phyloP scores from a whole-genome alignment of 2,888 invertebrate species.

The Prosopocoilus inquinatus region DNA sequence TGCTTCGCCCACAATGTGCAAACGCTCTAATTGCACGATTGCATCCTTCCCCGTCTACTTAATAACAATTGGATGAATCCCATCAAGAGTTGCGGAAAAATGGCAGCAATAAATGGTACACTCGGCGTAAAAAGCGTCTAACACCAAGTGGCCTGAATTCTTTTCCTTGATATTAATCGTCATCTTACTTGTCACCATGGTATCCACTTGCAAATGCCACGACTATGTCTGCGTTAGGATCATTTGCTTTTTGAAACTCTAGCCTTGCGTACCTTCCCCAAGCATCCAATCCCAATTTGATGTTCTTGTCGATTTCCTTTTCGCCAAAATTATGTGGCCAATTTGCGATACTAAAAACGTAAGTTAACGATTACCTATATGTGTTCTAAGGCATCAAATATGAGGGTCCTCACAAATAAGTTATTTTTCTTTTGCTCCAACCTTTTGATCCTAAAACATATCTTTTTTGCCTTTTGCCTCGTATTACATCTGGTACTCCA shows the following conservation, averaged over 20 bases:
- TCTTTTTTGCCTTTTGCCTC: constrained; percentile 53
- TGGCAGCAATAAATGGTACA: too few species aligned
- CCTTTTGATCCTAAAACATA: constrained; percentile 62
- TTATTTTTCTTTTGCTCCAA: constrained; percentile 67
- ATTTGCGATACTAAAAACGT: constrained; percentile 61
- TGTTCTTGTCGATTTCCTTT: constrained; percentile 55
- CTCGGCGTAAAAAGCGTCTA: too few species aligned
- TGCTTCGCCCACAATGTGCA: too few species aligned
- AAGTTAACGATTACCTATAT: constrained; percentile 5
- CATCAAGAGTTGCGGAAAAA: too few species aligned
- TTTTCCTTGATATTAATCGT: neutral
- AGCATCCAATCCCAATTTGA: constrained; percentile 61
- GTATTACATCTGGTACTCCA: constrained; percentile 67
- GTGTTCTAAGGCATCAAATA: neutral
- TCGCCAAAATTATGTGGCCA: constrained; percentile 63
- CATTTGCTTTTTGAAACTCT: constrained; percentile 53
- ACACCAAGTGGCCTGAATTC: too few species aligned
- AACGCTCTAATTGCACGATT: too few species aligned
- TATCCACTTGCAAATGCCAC: constrained; percentile 67
- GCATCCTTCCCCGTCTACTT: too few species aligned
- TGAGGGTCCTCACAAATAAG: constrained; percentile 61
- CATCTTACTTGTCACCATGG: constrained; percentile 67
- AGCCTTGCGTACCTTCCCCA: constrained; percentile 70
- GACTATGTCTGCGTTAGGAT: constrained; percentile 68
- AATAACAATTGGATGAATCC: too few species aligned